Base-by-base conservation (phyloP, 2,888 invertebrate species). In the Glaucopsyche alexis region DNA sequence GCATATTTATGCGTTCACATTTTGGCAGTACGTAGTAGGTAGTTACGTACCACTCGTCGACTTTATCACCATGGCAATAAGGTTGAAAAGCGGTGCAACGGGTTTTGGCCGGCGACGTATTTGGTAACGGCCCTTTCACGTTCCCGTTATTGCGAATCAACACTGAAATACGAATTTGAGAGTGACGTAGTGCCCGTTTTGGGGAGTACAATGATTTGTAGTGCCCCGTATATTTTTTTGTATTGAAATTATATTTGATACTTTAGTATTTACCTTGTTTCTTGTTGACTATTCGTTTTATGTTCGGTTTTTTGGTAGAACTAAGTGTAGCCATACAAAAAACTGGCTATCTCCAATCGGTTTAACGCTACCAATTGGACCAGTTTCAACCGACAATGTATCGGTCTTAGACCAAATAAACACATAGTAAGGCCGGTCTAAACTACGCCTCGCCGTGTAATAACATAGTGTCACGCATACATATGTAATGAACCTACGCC, bases 1-100 rank as follows among this genome's bases (percentile, higher is more conserved):
- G 75, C 78, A 76, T 78, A 78, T 79, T 77, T 78, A 78, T 78
- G 76, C 75, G 74, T 74, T 74, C 75, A 76, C 73, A 73, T 75
- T 75, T 75, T 75, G 75, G 74, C 69, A 29, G 11, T 47, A 66
- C 67, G 76, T 74, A 29, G 16, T 47, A 45, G 47, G 76, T 73
- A 50, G 42, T 19, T 73, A 76, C 75, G 75, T 76, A 74, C 70
- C 11, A 19, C 55, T 11, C 16, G 16, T 60, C 29, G 13, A 38
- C 60, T 13, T 60, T 38, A 60, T 60, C 13, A 38, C 7, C 13
- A 14, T 29, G 7, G 60, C 7, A 13, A 29, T 60, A 60, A 60
- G 29, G 60, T 38, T 60, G 7, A 60, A 60, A 38, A 60, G 13
- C 29, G 6, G 29, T 60, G 6, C 60, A 38, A 6, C 13, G 7